phyloP scores from a whole-genome alignment of 2,888 invertebrate species.

The Azorinus chamasolen region DNA sequence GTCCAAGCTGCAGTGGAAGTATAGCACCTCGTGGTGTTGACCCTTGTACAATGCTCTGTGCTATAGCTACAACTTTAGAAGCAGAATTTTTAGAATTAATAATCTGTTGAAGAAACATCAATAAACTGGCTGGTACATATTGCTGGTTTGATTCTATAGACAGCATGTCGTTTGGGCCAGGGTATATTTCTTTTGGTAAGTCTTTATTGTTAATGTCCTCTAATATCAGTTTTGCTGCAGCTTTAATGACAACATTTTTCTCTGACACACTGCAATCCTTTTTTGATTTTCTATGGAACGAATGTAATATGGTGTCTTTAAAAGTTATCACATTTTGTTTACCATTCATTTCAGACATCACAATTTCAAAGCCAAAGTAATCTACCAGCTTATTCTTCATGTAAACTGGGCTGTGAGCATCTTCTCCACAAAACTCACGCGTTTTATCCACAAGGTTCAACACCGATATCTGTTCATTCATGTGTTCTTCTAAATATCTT shows the following conservation, averaged over 20 bases:
- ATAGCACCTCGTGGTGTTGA: too few relatives aligned
- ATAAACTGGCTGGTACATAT: too few relatives aligned
- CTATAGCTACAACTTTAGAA: background rate
- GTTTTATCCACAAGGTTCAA: conserved; percentile 31
- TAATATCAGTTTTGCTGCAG: conserved; percentile 30
- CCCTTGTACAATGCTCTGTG: too few relatives aligned
- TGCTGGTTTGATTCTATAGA: too few relatives aligned
- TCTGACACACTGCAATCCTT: conserved; percentile 18
- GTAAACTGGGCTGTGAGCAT: too few relatives aligned
- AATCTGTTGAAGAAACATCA: background rate
- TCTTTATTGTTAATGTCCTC: conserved; percentile 6
- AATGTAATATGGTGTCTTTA: conserved; percentile 29
- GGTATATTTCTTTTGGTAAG: too few relatives aligned
- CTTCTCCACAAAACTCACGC: too few relatives aligned
- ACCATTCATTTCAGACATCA: too few relatives aligned
- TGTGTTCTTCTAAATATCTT: too few relatives aligned
- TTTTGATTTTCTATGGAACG: too few relatives aligned
- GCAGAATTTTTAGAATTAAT: background rate
- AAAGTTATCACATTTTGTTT: conserved; percentile 36
- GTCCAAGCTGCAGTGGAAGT: too few relatives aligned
- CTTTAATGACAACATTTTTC: conserved; percentile 22
- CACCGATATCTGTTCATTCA: conserved; percentile 14
- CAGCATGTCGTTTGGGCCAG: conserved; percentile 15
- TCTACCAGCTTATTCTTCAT: conserved; percentile 13
- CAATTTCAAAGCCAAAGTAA: conserved; percentile 30